A percentile compares a stretch with the other conserved stretches of the same genome.
phyloP scores from a whole-genome alignment of 2,797 vertebrate species.

The Siniperca scherzeri region DNA sequence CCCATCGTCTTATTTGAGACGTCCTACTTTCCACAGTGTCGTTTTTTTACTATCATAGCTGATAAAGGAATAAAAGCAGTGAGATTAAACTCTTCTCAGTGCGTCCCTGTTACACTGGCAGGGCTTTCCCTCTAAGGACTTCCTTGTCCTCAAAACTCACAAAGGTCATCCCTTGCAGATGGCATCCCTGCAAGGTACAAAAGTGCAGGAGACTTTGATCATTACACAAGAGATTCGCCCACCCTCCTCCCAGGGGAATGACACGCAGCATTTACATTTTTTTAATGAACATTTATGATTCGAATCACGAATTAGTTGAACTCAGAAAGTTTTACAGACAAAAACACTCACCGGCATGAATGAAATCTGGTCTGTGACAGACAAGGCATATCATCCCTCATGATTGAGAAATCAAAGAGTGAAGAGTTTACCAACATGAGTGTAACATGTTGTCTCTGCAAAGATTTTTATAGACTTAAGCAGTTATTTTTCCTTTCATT shows the following conservation, averaged over 20 bases:
- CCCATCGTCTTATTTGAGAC: not conserved
- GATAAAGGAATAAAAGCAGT: constrained; percentile 16
- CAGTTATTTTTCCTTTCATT: constrained; percentile 21
- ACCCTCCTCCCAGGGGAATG: constrained; percentile 2
- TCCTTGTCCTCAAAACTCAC: constrained; percentile 52
- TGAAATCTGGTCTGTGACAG: not conserved
- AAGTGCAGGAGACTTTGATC: constrained; percentile 50
- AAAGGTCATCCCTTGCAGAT: constrained; percentile 76
- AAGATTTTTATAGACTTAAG: constrained; percentile 16
- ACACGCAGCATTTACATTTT: constrained; percentile 10
- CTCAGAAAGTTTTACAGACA: not conserved
- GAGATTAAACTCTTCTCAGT: constrained; percentile 37
- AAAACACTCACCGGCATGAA: not conserved
- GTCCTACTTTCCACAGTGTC: not conserved
- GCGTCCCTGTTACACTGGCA: constrained; percentile 47
- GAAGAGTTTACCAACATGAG: not conserved
- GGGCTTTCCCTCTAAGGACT: constrained; percentile 68
- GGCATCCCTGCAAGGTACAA: constrained; percentile 60
- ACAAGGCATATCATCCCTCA: not conserved
- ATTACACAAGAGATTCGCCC: constrained; percentile 35
- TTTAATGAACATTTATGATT: constrained; percentile 11
- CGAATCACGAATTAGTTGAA: constrained; percentile 3
- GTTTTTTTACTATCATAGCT: constrained; percentile 9
- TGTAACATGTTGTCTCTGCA: constrained; percentile 15
- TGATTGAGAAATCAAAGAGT: not conserved